Base-by-base conservation (phyloP, 37 sponge, comb jelly and placozoan genomes). In the Trichoplax adhaerens region DNA sequence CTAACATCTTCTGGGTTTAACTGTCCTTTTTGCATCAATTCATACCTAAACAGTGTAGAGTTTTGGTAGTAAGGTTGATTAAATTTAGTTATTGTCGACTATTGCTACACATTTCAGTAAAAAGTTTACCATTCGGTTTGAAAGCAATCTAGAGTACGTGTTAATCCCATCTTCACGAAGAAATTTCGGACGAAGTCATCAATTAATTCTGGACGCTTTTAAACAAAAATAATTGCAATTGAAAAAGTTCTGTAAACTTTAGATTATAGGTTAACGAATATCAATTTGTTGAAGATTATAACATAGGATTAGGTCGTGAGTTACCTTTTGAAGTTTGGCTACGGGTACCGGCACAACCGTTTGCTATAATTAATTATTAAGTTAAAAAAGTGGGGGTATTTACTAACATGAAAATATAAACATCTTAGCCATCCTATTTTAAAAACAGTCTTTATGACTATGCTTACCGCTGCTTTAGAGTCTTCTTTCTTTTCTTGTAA, bases 181-280 rank as follows among this genome's bases (percentile, higher is more conserved):
- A 84, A 95, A 70, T 95, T 95, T 53, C 92, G 58, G 69, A 95
- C 88, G 81, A 90, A 95, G 70, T 95, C 96, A 51, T 95, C 96
- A 52, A 95, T 86, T 10, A 95, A 88, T 66, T 95, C 96, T 52
- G 76, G 58, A 1, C 67, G 64, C 29, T 52, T 1, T 48, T 53
- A 7, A 4, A 69, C 0, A 7, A 47, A 48, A 72, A 65, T 71
- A 29, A 56, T 66, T 53, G 72, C 63, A 5, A 69, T 54, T 54
- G 54, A 62, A 62, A 65, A 48, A 8, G 60, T 1, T 54, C 63
- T 64, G 5, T 54, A 64, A 8, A 55, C 1, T 57, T 64, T 59
- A 6, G 58, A 59, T 2, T 3, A 5, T 61, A 58, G n/a, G n/a
- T 70, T 29, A 29, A 29, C 29, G 29, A 29, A 29, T 29, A 29